Conservation (phyloP, 2,113 vertebrate species). For the Pagrus major region DNA sequence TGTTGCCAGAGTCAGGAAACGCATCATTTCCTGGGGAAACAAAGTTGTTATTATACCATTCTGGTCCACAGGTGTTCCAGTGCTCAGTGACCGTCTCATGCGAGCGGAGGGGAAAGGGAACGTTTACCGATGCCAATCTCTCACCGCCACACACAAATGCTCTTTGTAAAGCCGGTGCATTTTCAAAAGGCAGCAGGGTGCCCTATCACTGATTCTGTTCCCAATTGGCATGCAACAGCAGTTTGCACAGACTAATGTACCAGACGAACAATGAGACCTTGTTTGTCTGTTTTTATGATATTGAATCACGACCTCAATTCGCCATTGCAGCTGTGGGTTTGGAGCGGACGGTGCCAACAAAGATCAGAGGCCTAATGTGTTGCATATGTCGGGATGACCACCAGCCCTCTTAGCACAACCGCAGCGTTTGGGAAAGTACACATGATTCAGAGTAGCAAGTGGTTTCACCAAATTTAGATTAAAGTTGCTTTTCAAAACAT, state of each 20-base stretch:
- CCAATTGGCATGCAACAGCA: slow-evolving; percentile 73
- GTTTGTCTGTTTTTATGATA: slow-evolving; percentile 64
- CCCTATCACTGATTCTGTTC: slow-evolving; percentile 69
- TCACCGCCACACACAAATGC: slow-evolving; percentile 70
- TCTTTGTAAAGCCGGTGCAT: slow-evolving; percentile 70
- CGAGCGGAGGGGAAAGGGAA: slow-evolving; percentile 44
- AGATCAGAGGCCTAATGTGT: slow-evolving; percentile 66
- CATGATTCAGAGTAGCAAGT: slow-evolving; percentile 54
- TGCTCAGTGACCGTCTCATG: slow-evolving; percentile 62
- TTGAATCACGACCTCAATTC: slow-evolving; percentile 72
- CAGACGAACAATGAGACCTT: slow-evolving; percentile 75
- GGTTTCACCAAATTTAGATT: slow-evolving; percentile 66
- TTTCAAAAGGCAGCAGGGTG: slow-evolving; percentile 70
- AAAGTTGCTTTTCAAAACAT: slow-evolving; percentile 17
- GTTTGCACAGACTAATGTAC: slow-evolving; percentile 62
- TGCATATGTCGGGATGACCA: slow-evolving; percentile 68
- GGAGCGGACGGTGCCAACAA: slow-evolving; percentile 50
- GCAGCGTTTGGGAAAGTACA: slow-evolving; percentile 52
- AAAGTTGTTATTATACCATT: slow-evolving; percentile 76
- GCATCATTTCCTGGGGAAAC: slow-evolving; percentile 78
- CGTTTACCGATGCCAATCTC: slow-evolving; percentile 64
- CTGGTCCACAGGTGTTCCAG: slow-evolving; percentile 79
- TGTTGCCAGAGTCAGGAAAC: slow-evolving; percentile 70
- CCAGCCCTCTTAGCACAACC: slow-evolving; percentile 44
- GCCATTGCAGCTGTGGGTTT: slow-evolving; percentile 72